phyloP scores from a whole-genome alignment of 2,888 invertebrate genomes.

The Sinopyrophorus schimmeli region DNA sequence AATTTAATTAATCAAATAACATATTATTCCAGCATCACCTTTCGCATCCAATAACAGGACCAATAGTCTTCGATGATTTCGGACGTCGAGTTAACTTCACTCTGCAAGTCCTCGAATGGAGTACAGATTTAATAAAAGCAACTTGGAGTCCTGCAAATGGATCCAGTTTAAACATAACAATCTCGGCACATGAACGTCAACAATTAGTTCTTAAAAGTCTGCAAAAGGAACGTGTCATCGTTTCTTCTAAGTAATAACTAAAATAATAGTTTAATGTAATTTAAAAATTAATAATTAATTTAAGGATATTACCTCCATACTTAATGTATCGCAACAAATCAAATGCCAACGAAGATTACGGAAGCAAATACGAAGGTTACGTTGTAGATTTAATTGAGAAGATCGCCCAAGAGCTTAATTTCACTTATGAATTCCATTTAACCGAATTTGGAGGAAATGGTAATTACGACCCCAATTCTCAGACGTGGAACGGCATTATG shows the following conservation, averaged over 20 bases:
- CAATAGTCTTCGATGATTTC: constrained; percentile 65
- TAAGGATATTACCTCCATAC: constrained; percentile 75
- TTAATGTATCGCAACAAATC: constrained; percentile 61
- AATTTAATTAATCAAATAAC: no score
- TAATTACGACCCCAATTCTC: constrained; percentile 66
- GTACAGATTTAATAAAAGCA: constrained; percentile 61
- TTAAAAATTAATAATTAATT: no score
- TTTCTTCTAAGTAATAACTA: constrained; percentile 53
- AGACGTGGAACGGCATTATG: constrained; percentile 79
- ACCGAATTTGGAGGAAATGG: constrained; percentile 74
- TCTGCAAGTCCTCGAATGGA: constrained; percentile 64
- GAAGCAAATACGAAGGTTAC: constrained; percentile 85
- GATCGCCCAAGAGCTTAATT: constrained; percentile 62
- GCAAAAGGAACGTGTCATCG: constrained; percentile 57
- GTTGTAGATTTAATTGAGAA: constrained; percentile 86
- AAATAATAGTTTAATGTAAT: no score
- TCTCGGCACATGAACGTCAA: constrained; percentile 48
- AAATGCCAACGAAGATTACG: constrained; percentile 64
- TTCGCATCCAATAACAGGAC: constrained; percentile 63
- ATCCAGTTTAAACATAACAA: constrained; percentile 18
- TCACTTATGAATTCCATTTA: constrained; percentile 71
- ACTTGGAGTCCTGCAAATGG: constrained; percentile 52
- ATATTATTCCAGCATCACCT: constrained; percentile 21
- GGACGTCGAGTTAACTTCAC: constrained; percentile 68
- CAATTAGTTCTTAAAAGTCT: constrained; percentile 57